Percentiles rank a stretch among this genome's conserved stretches.
Evolutionary conservation across 2,888 invertebrate species (phyloP).

Genomic region (Microdon myrmicae): DNA sequence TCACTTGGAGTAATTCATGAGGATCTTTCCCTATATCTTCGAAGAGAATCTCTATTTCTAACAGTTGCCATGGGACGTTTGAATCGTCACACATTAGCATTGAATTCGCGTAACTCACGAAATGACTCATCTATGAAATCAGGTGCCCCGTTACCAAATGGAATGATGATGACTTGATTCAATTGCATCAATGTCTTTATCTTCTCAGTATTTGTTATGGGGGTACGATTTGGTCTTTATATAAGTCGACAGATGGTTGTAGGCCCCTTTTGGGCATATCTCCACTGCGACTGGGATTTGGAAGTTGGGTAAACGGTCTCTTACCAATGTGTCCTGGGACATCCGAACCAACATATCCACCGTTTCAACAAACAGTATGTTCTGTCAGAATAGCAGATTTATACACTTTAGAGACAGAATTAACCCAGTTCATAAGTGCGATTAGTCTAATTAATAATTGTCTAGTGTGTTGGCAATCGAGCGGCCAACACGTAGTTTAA

Average conservation of each 20-base stretch:
- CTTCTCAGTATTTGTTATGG: slow-evolving; percentile 90
- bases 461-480: too few species aligned
- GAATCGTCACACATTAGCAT: slow-evolving; percentile 97
- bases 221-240: slow-evolving; percentile 93
- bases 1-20: slow-evolving; percentile 94
- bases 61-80: slow-evolving; percentile 91
- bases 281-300: slow-evolving; percentile 99
- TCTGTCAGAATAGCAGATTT: slow-evolving; percentile 95
- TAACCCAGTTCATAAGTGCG: slow-evolving; percentile 98
- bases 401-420: slow-evolving; percentile 98
- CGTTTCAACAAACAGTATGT: slow-evolving; percentile 94
- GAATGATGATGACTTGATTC: slow-evolving; percentile 96
- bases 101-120: slow-evolving; percentile 85
- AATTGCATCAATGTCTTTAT: slow-evolving; percentile 83
- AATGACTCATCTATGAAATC: slow-evolving; percentile 88
- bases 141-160: slow-evolving; percentile 91
- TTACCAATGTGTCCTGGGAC: slow-evolving; percentile 94
- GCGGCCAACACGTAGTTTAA: too few species aligned
- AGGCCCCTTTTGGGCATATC: slow-evolving; percentile 95
- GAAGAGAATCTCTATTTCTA: slow-evolving; percentile 95
- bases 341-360: slow-evolving; percentile 96
- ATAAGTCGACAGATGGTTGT: slow-evolving; percentile 92
- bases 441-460: slow-evolving; percentile 94
- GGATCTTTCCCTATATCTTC: slow-evolving; percentile 96
- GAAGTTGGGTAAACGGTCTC: slow-evolving; percentile 95